Percentiles rank a stretch among this genome's conserved stretches.
Evolutionary conservation across 2,113 vertebrate species (phyloP).

Genomic region (Motacilla tschutschensis): DNA sequence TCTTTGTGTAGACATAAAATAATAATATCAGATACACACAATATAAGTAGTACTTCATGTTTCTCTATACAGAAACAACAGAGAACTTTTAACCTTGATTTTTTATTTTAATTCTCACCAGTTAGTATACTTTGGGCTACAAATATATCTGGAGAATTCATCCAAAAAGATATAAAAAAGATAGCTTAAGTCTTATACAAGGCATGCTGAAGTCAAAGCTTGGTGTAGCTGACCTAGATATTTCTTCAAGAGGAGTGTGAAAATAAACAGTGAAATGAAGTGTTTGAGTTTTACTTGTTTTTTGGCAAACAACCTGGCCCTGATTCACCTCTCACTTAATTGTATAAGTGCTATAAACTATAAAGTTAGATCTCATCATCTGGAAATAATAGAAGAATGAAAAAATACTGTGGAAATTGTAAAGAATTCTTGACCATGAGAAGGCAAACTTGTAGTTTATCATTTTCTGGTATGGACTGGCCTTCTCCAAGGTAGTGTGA

Average conservation of each 20-base stretch:
- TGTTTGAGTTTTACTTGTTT: conserved; percentile 45
- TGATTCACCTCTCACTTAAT: conserved; percentile 56
- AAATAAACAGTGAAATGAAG: conserved; percentile 50
- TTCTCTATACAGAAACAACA: background rate
- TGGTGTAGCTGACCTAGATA: conserved; percentile 1
- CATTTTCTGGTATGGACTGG: background rate
- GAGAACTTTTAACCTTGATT: background rate
- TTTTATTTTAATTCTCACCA: background rate
- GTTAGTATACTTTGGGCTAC: background rate
- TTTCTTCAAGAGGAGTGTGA: conserved; percentile 41
- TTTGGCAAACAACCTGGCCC: conserved; percentile 42
- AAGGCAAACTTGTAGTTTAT: background rate
- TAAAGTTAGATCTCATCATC: conserved; percentile 44
- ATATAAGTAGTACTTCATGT: background rate
- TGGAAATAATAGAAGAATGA: conserved; percentile 46
- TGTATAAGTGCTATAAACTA: conserved; percentile 15
- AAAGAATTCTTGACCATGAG: background rate
- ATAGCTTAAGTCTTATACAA: background rate
- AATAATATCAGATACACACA: background rate
- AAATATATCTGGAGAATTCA: background rate
- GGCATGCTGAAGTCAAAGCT: background rate
- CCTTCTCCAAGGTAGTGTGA: background rate
- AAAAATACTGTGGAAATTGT: conserved; percentile 2
- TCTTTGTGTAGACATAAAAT: background rate
- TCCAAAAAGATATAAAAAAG: conserved; percentile 9